Evolutionary conservation across 1,140 invertebrate genomes (phyloP), one percentile per base, ranked within the genome.

Genomic region (Aphelenchoides fujianensis): DNA sequence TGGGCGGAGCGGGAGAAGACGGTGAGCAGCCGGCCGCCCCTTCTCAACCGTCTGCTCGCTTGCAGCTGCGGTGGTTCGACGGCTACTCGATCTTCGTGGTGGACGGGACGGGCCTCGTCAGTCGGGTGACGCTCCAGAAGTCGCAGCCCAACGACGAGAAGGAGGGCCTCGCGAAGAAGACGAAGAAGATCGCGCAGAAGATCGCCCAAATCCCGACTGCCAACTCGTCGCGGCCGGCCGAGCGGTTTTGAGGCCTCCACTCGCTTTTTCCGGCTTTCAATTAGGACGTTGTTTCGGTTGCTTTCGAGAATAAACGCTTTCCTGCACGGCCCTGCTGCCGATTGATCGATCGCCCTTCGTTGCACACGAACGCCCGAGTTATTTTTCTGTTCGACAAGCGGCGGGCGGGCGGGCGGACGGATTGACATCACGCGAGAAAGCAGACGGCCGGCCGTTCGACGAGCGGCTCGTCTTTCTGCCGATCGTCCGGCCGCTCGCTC

Each of bases 61-160:
- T 72, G 63, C 66, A 76, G 75, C 23, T 67, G 0, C 57, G 57
- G 36, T 76, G 75, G 75, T 76, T 34, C 19, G 75, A 76, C 54
- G 75, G 75, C 5, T 73, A 77, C 37, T 78, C 75, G 7, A 36
- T 73, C 41, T 76, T 76, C 34, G 35, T 63, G 36, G 75, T 73
- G 12, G 68, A 78, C 48, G 75, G 75, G 28, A 64, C 71, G 57
- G 75, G 75, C 16, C 34, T 68, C 35, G 75, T 76, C 16, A 69
- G 57, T 35, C 71, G 70, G 66, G 41, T 66, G 19, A 76, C 63
- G 9, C 34, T 76, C 16, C 75, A 76, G 37, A 78, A 78, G 35
- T 32, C 54, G 36, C 63, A 64, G 73, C 74, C 74, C 28, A 68
- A 74, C 57, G 74, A 75, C 36, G 63, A 66, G 12, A 66, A 66